phyloP scores from a whole-genome alignment of 2,888 invertebrate species.

The Acanthopleura granulata region DNA sequence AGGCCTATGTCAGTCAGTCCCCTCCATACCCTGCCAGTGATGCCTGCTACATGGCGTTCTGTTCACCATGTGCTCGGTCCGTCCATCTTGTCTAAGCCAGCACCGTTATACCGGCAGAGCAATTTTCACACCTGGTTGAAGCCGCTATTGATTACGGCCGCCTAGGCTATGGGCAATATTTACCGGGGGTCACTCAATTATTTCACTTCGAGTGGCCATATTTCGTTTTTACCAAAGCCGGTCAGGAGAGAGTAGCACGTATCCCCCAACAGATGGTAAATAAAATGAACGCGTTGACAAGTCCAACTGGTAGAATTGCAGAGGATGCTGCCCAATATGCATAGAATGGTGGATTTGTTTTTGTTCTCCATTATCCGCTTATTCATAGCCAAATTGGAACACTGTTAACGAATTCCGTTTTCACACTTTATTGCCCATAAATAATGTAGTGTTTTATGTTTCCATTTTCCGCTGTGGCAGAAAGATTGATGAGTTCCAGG shows the following conservation, averaged over 20 bases:
- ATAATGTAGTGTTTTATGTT: conserved; percentile 9
- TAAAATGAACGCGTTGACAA: neutral
- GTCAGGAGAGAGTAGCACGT: no score
- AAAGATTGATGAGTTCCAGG: neutral
- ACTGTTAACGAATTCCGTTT: conserved; percentile 10
- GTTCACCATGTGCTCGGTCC: no score
- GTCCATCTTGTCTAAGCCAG: neutral
- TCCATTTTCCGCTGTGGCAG: conserved; percentile 8
- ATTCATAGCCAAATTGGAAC: conserved; percentile 12
- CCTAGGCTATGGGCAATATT: conserved; percentile 7
- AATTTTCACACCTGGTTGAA: conserved; percentile 5
- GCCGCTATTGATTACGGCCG: neutral
- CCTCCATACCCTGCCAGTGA: no score
- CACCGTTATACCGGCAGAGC: neutral
- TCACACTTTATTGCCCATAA: conserved; percentile 12
- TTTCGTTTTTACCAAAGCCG: no score
- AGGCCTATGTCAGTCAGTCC: no score
- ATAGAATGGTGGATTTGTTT: neutral
- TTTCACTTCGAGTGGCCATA: no score
- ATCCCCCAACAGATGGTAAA: neutral
- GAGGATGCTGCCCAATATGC: neutral
- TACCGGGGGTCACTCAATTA: neutral
- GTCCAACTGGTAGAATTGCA: neutral
- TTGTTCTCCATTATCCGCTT: neutral
- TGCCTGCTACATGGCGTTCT: no score